phyloP scores from a whole-genome alignment of 2,888 invertebrate species.

The Drosophila kokeensis region DNA sequence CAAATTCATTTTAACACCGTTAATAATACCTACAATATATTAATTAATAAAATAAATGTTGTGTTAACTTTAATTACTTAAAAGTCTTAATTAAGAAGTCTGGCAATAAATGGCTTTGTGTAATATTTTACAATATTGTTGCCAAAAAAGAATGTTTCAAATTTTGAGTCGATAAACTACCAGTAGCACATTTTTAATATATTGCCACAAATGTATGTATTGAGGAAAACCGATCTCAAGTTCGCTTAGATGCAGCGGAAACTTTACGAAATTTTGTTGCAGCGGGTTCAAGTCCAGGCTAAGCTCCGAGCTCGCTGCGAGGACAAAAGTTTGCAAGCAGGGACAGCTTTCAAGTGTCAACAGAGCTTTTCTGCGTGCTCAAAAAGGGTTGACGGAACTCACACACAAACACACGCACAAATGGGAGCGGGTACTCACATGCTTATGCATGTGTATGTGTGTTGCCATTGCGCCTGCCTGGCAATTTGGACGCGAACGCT shows the following conservation, averaged over 20 bases:
- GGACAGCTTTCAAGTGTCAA: conserved; percentile 67
- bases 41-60: neutral
- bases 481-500: conserved; percentile 31
- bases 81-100: neutral
- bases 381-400: conserved; percentile 53
- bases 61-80: neutral
- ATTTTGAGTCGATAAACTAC: neutral
- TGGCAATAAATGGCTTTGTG: neutral
- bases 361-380: conserved; percentile 36
- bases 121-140: neutral
- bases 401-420: conserved; percentile 6
- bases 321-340: conserved; percentile 62
- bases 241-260: conserved; percentile 39
- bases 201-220: neutral
- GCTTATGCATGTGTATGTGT: neutral
- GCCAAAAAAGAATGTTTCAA: neutral
- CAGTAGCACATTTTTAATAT: neutral
- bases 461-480: conserved; percentile 48
- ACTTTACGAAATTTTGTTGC: conserved; percentile 30
- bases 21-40: neutral
- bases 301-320: conserved; percentile 28
- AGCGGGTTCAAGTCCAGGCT: conserved; percentile 64
- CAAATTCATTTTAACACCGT: neutral
- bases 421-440: neutral
- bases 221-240: conserved; percentile 25